Evolutionary conservation across 2,113 vertebrate genomes (phyloP), one percentile per base, ranked within the genome.

Genomic region (Esox niger): DNA sequence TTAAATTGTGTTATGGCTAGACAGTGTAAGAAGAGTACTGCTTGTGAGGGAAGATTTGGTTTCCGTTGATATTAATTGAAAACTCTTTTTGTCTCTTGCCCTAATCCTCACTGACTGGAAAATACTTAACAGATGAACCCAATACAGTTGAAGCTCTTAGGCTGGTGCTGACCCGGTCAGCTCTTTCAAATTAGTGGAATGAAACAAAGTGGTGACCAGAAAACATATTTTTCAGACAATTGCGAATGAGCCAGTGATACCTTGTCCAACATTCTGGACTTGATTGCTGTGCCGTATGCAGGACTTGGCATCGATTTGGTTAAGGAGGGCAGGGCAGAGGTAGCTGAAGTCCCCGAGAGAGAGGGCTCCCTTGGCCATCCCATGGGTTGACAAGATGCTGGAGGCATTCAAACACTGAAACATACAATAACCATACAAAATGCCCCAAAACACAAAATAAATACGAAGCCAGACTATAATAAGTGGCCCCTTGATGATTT

Each of bases 281-380:
- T 82, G 86, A 0, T 83, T 76, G 27, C 83, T 77, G 75, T 96
- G 94, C 64, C 88, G 70, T 74, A 98, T 70, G 82, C 97, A 99
- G 21, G 91, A 91, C 5, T 92, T 90, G 15, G 86, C 81, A 47
- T 98, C 95, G 0, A 99, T 96, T 87, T 98, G 97, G 80, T 93
- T 90, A 79, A 98, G 92, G 43, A 99, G 95, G 49, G 95, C 95
- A 49, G 97, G 97, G 54, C 97, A 99, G 49, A 99, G 91, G 73
- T 90, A 94, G 83, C 89, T 89, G 74, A 99, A 98, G 84, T 98
- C 96, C 0, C 69, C 55, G 25, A 89, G 75, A 63, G 91, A 91
- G 75, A 99, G 64, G 1, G 74, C 70, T 0, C 93, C 93, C 80
- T 84, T 83, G 33, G 86, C 84, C 91, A 99, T 95, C 64, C 97